phyloP scores from a whole-genome alignment of 2,113 vertebrate species.

The Takifugu flavidus region DNA sequence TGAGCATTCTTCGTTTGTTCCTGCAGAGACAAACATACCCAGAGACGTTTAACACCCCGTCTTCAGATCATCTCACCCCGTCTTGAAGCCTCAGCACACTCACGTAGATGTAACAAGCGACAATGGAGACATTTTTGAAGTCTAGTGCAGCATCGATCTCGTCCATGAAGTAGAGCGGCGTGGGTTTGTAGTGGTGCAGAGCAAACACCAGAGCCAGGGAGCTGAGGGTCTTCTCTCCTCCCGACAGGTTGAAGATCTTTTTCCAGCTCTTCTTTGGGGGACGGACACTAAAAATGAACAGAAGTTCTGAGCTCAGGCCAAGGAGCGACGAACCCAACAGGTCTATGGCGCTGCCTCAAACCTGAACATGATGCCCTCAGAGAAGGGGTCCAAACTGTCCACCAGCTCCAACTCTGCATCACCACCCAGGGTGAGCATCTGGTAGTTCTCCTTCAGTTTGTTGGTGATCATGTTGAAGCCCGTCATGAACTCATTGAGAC shows the following conservation, averaged over 20 bases:
- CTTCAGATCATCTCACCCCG: neutral
- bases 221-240: constrained; percentile 96
- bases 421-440: constrained; percentile 95
- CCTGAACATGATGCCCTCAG: constrained; percentile 98
- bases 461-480: constrained; percentile 96
- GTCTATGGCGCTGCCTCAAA: constrained; percentile 39
- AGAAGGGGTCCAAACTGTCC: constrained; percentile 97
- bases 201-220: constrained; percentile 95
- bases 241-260: constrained; percentile 97
- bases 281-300: constrained; percentile 77
- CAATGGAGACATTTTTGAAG: constrained; percentile 98
- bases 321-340: neutral
- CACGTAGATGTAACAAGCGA: constrained; percentile 95
- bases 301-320: neutral
- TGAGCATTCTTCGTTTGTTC: constrained; percentile 98
- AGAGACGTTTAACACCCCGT: neutral
- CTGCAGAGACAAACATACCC: constrained; percentile 62
- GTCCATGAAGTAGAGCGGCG: constrained; percentile 97
- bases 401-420: constrained; percentile 96
- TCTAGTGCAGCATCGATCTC: constrained; percentile 97
- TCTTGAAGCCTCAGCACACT: constrained; percentile 57
- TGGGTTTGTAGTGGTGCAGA: constrained; percentile 96
- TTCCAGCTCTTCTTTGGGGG: constrained; percentile 99
- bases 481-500: constrained; percentile 96
- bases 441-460: constrained; percentile 98